A percentile compares a stretch with the other conserved stretches of the same genome.
phyloP scores from a whole-genome alignment of 2,888 invertebrate species.

The Elysia crispata region DNA sequence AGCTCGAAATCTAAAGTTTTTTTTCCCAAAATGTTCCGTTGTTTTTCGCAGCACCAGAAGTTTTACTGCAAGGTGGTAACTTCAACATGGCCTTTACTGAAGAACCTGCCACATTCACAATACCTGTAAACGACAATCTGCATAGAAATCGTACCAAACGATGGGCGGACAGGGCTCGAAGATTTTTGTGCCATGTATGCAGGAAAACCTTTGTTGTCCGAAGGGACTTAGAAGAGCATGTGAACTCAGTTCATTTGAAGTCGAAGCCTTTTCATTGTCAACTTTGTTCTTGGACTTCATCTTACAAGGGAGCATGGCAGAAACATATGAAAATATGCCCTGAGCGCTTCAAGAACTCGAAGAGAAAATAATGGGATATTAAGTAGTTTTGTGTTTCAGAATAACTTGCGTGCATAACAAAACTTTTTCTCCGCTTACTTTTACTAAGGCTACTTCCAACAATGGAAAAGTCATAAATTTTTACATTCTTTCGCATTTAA shows the following conservation, averaged over 20 bases:
- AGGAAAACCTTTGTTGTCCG: conserved; percentile 49
- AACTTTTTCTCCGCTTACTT: too few relatives aligned
- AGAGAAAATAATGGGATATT: too few relatives aligned
- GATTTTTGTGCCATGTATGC: conserved; percentile 48
- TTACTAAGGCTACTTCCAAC: too few relatives aligned
- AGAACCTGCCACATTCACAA: too few relatives aligned
- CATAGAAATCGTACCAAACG: too few relatives aligned
- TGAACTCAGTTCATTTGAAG: conserved; percentile 48
- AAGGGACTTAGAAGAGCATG: conserved; percentile 50
- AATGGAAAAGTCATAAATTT: too few relatives aligned
- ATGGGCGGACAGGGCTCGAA: conserved; percentile 47
- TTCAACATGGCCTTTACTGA: too few relatives aligned
- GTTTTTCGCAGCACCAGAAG: not conserved
- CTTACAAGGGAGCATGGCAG: conserved; percentile 45
- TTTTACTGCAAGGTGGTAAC: too few relatives aligned
- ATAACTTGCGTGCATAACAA: too few relatives aligned
- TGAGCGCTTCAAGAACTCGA: not conserved
- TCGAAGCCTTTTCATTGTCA: conserved; percentile 45
- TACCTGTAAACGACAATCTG: too few relatives aligned
- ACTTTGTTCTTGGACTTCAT: conserved; percentile 40
- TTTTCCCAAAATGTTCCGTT: not conserved
- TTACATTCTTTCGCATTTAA: too few relatives aligned
- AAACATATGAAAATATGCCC: conserved; percentile 44
- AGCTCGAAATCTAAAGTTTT: not conserved
- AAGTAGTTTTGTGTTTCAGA: too few relatives aligned